phyloP scores from a whole-genome alignment of 1,140 invertebrate genomes.

The Scaptodrosophila lebanonensis region DNA sequence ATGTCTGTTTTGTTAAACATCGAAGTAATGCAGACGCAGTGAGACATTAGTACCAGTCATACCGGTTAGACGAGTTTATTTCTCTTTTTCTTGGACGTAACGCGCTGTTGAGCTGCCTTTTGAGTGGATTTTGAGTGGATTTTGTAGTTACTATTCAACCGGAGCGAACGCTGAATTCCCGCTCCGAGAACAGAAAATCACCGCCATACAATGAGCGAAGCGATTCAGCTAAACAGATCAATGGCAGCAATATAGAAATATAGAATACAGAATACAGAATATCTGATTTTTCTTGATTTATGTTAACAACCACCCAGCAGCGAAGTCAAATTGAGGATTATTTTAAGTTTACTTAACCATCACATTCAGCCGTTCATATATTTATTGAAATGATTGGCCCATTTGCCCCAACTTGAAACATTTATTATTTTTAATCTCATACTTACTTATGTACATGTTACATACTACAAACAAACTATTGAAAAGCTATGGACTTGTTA shows the following conservation, averaged over 20 bases:
- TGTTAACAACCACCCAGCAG: slow-evolving; percentile 45
- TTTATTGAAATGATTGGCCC: too few relatives aligned
- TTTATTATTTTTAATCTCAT: too few relatives aligned
- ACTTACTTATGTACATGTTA: too few relatives aligned
- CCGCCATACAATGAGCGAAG: slow-evolving; percentile 5
- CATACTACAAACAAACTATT: too few relatives aligned
- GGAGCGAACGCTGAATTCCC: slow-evolving; percentile 13
- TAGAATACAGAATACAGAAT: slow-evolving; percentile 61
- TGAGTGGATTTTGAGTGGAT: slow-evolving; percentile 42
- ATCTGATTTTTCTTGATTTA: slow-evolving; percentile 74
- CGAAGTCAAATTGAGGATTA: too few relatives aligned
- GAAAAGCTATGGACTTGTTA: too few relatives aligned
- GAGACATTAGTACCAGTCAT: slow-evolving; percentile 73
- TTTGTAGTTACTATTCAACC: slow-evolving; percentile 50
- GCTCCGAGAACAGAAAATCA: not conserved
- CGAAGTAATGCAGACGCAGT: slow-evolving; percentile 62
- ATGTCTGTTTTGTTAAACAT: slow-evolving; percentile 65
- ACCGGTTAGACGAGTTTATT: slow-evolving; percentile 66
- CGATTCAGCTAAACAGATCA: slow-evolving; percentile 30
- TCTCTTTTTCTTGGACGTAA: slow-evolving; percentile 15
- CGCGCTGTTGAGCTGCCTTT: slow-evolving; percentile 14
- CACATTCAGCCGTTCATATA: too few relatives aligned
- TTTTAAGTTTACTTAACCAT: too few relatives aligned
- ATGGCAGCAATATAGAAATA: slow-evolving; percentile 4
- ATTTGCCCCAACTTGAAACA: too few relatives aligned